Evolutionary conservation across 2,797 vertebrate genomes (phyloP).

Genomic region (Eremophila alpestris): DNA sequence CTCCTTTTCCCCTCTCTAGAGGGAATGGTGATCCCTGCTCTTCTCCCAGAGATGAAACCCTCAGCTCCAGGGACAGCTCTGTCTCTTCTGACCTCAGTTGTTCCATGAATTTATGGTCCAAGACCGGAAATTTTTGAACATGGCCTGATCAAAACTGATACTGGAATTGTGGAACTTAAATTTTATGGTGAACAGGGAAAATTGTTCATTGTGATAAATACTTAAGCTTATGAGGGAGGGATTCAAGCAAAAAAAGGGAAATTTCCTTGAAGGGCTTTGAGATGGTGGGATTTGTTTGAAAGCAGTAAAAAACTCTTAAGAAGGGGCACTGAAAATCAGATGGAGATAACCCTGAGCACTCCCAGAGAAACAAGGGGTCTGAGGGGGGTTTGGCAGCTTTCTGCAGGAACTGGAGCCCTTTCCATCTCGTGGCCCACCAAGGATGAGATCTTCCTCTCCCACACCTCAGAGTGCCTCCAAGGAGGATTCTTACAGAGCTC

Average conservation of each 20-base stretch:
- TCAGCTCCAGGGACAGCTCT: background rate
- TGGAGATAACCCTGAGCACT: background rate
- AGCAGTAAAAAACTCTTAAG: background rate
- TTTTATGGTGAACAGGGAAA: background rate
- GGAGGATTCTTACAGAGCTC: background rate
- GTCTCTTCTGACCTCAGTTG: background rate
- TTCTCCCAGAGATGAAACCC: background rate
- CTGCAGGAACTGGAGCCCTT: background rate
- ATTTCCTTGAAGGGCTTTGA: background rate
- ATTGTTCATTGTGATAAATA: background rate
- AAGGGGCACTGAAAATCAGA: background rate
- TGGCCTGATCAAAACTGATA: background rate
- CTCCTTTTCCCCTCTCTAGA: fast-evolving
- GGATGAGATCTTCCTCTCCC: background rate
- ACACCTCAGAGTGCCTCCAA: background rate
- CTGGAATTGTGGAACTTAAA: background rate
- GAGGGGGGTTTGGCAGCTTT: background rate
- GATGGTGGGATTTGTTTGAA: background rate
- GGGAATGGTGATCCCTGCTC: background rate
- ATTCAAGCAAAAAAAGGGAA: background rate
- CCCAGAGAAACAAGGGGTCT: background rate
- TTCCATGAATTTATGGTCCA: background rate
- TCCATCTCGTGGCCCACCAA: background rate
- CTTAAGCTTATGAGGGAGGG: background rate
- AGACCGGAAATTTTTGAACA: background rate